Evolutionary conservation across 2,113 vertebrate genomes (phyloP).

Genomic region (Machaerirhynchus nigripectus): DNA sequence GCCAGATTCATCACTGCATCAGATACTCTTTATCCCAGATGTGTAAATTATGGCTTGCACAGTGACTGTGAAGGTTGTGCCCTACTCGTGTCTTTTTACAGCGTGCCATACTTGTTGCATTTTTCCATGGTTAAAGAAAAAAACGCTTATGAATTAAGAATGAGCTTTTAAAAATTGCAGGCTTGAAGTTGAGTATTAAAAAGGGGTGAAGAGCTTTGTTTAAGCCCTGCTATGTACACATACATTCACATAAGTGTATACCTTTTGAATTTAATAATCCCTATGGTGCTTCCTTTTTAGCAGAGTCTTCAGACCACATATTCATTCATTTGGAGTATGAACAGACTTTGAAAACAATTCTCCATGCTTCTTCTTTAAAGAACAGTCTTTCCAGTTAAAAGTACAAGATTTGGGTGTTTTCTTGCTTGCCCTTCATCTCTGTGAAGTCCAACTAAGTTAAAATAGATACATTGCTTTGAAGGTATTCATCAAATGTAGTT

Average conservation of each 20-base stretch:
- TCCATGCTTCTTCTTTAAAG: not conserved
- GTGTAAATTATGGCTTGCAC: not conserved
- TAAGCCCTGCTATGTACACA: not conserved
- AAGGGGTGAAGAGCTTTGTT: not conserved
- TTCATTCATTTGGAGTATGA: not conserved
- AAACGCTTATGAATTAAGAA: not conserved
- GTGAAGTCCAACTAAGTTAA: not conserved
- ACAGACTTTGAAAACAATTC: not conserved
- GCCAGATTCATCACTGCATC: not conserved
- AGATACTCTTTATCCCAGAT: not conserved
- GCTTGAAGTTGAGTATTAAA: not conserved
- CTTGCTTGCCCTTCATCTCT: not conserved
- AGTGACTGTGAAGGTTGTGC: not conserved
- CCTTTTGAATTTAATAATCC: not conserved
- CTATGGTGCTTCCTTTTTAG: not conserved
- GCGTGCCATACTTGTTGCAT: not conserved
- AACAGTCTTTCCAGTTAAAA: not conserved
- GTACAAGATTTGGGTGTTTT: not conserved
- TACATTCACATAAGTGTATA: not conserved
- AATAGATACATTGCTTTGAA: not conserved
- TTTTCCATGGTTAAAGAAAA: not conserved
- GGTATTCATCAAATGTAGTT: not conserved
- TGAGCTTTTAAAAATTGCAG: not conserved
- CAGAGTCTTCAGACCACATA: not conserved
- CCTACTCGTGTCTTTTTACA: not conserved